Conservation (phyloP, 1,140 invertebrate species). For the Lepidurus packardi region DNA sequence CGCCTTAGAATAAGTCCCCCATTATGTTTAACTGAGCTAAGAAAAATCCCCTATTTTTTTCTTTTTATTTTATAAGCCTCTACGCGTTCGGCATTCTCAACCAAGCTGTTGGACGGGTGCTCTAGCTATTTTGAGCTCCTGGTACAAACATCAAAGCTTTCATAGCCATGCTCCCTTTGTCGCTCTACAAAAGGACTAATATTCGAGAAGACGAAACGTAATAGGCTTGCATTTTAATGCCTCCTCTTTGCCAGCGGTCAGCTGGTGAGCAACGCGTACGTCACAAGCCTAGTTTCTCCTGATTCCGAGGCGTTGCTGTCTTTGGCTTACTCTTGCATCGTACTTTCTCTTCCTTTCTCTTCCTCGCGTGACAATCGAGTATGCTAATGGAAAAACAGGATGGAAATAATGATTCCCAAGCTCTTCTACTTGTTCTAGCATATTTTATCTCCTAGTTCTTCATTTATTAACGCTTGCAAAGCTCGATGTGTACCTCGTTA, state of each 20-base stretch:
- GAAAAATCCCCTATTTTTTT: no score
- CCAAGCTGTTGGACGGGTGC: background rate
- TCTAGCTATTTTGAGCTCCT: constrained; percentile 7
- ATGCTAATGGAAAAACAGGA: no score
- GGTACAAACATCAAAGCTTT: background rate
- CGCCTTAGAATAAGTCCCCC: no score
- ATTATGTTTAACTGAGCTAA: no score
- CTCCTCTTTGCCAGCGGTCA: background rate
- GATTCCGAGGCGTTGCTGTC: no score
- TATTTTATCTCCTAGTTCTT: no score
- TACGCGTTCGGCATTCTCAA: background rate
- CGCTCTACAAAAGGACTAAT: background rate
- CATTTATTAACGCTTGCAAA: background rate
- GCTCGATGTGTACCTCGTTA: background rate
- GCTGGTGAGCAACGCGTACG: background rate
- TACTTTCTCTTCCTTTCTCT: no score
- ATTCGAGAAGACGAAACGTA: background rate
- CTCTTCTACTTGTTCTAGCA: no score
- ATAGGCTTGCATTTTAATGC: background rate
- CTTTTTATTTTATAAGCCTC: background rate
- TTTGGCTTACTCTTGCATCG: no score
- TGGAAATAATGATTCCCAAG: no score
- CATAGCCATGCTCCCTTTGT: background rate
- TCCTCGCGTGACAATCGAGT: no score
- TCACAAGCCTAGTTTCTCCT: no score